These are phyloP conservation scores for Nasonia vitripennis DNA, from an alignment of 1,140 invertebrate genomes.

Conservation along the genomic window DNA sequence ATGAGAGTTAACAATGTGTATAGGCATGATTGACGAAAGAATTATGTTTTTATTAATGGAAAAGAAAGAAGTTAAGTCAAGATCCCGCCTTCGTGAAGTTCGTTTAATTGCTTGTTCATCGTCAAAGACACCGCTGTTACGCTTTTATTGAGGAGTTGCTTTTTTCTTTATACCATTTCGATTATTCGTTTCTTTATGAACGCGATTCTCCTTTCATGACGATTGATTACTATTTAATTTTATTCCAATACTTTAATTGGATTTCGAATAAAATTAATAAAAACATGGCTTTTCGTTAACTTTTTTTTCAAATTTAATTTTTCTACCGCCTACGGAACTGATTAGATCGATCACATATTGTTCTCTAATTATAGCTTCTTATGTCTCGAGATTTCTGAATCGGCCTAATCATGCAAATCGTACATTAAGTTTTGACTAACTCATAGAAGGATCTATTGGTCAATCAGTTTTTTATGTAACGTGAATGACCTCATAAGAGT, in stretches of 20 bases:
- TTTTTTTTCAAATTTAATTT: not conserved
- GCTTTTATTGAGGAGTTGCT: not conserved
- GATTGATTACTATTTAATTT: not conserved
- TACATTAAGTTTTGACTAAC: not conserved
- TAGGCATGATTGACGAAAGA: slow-evolving; percentile 21
- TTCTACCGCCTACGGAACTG: not conserved
- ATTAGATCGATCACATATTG: not conserved
- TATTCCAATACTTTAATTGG: not conserved
- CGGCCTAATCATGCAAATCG: slow-evolving; percentile 13
- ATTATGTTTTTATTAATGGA: slow-evolving; percentile 31
- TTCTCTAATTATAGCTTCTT: slow-evolving; percentile 8
- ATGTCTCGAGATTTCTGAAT: not conserved
- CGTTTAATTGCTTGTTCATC: not conserved
- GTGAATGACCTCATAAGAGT: too few relatives aligned
- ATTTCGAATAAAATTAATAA: not conserved
- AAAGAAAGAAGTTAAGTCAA: not conserved
- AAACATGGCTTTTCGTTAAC: not conserved
- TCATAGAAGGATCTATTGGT: not conserved
- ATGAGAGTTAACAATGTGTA: slow-evolving; percentile 1
- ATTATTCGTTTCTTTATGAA: not conserved
- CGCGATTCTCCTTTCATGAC: slow-evolving; percentile 16
- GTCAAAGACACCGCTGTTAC: not conserved
- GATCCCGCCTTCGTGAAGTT: not conserved
- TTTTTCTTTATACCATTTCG: slow-evolving; percentile 8
- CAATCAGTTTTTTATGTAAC: too few relatives aligned